phyloP scores from a whole-genome alignment of 1,140 invertebrate species.

The Leptopilina clavipes region DNA sequence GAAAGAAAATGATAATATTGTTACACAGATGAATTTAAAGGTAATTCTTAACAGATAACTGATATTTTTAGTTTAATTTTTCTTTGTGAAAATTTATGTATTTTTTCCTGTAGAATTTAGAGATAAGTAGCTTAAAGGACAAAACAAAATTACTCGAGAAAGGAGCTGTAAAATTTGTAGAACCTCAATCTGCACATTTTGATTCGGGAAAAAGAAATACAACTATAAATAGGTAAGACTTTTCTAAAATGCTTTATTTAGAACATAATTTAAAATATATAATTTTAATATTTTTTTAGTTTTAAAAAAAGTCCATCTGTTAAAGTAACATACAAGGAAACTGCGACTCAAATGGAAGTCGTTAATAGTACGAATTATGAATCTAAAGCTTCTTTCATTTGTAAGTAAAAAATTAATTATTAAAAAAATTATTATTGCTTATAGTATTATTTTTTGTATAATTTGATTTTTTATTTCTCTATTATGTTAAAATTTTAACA shows the following conservation, averaged over 20 bases:
- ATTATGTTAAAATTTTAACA: no score
- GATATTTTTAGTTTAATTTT: neutral
- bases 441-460: neutral
- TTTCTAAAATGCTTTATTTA: neutral
- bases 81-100: neutral
- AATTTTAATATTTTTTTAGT: neutral
- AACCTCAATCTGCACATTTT: neutral
- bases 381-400: conserved; percentile 40
- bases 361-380: conserved; percentile 40
- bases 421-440: neutral
- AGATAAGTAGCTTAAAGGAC: neutral
- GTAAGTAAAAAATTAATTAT: conserved; percentile 40
- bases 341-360: conserved; percentile 47
- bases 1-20: neutral
- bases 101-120: neutral
- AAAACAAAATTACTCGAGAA: neutral
- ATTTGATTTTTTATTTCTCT: no score
- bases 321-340: conserved; percentile 48
- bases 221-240: neutral
- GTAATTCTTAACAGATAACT: neutral
- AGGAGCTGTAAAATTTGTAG: neutral
- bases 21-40: neutral
- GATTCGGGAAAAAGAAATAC: neutral
- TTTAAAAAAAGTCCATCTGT: neutral
- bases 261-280: neutral